Evolutionary conservation across 2,113 vertebrate genomes (phyloP), one percentile per base, ranked within the genome.

Genomic region (Rhea pennata): DNA sequence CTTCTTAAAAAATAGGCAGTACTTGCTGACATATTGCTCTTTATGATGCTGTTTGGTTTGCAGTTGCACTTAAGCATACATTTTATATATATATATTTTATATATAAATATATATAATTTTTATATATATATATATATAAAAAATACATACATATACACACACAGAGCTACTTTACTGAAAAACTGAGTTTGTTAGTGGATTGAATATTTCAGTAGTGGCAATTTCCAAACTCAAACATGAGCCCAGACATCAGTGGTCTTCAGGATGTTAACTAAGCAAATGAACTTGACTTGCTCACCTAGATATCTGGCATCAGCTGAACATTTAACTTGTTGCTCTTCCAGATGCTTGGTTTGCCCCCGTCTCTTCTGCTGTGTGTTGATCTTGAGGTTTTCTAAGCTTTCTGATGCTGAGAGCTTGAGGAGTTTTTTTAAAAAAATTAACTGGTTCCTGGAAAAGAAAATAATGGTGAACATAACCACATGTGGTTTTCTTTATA

Each of bases 401-500:
- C 22, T 2, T 54, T 67, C 5, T n/a, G 39, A 74, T 53, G 29
- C 2, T 56, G 39, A 80, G 27, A 82, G 12, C 20, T 46, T 17
- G 5, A 14, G 17, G 7, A 62, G 6, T 56, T 69, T 24, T 74
- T 24, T 74, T 19, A 74, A 81, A 69, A 69, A 62, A 3, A 27
- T 39, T 48, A 4, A 87, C 42, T 20, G 12, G 1, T 59, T 82
- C 46, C 36, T 87, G 73, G n/a, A 24, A 54, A 75, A 71, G 70
- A 11, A 23, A 29, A n/a, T 56, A 77, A 20, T 29, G 17, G 16
- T 93, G 62, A 96, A 76, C 15, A 8, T 97, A 91, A 96, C 67
- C 11, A 33, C 36, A 15, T 90, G 15, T 93, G 76, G 11, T 83
- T 97, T 65, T 94, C 90, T 93, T 87, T 94, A 61, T 92, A 50